Percentiles rank a stretch among this genome's conserved stretches.
phyloP scores from a whole-genome alignment of 2,113 vertebrate species.

The Nesospiza acunhae region DNA sequence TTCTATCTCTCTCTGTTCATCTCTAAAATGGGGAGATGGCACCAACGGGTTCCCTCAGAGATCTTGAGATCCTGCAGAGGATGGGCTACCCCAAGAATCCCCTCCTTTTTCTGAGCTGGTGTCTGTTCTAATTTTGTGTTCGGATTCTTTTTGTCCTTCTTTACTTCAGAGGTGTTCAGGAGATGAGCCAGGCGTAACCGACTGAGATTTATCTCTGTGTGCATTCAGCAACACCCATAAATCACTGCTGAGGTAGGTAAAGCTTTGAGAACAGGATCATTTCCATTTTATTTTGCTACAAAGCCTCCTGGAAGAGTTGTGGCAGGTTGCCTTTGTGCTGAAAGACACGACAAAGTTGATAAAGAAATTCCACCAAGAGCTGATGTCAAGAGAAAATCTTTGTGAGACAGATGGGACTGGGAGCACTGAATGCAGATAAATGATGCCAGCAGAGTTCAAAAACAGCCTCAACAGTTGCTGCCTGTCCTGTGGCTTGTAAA shows the following conservation, averaged over 20 bases:
- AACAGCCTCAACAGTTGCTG: neutral
- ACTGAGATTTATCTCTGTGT: neutral
- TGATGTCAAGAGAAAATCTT: neutral
- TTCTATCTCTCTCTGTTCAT: neutral
- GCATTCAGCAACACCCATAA: neutral
- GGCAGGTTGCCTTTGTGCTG: constrained; percentile 13
- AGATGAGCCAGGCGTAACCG: neutral
- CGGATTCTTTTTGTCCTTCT: neutral
- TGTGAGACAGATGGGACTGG: neutral
- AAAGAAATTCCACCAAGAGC: neutral
- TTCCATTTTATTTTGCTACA: constrained; percentile 11
- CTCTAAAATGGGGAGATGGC: neutral
- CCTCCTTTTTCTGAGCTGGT: neutral
- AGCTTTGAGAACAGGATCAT: neutral
- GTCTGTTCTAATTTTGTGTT: neutral
- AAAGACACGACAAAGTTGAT: neutral
- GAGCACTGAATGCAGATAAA: neutral
- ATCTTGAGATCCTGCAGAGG: neutral
- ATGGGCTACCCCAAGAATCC: neutral
- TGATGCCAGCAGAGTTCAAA: neutral
- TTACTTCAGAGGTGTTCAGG: neutral
- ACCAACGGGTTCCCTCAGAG: neutral
- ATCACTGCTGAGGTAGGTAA: neutral
- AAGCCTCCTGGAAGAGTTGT: constrained; percentile 3
- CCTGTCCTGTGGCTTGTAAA: neutral